Evolutionary conservation across 2,797 vertebrate species (phyloP).

Genomic region (Potorous gilbertii): DNA sequence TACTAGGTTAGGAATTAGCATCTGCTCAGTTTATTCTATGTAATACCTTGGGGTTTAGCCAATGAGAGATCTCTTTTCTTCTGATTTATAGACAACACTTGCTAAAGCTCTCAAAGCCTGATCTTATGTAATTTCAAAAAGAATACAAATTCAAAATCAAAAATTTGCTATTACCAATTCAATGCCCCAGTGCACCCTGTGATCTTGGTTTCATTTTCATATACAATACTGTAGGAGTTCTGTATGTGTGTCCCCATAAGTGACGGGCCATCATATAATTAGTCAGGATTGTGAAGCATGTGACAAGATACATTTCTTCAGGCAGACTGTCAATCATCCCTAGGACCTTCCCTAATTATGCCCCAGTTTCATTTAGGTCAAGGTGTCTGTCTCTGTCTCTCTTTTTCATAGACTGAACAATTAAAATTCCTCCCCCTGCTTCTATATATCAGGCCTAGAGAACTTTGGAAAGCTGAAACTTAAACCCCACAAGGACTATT

Average conservation of each 20-base stretch:
- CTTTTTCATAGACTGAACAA: background rate
- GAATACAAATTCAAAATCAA: background rate
- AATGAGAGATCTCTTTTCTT: background rate
- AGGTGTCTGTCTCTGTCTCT: background rate
- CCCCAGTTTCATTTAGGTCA: background rate
- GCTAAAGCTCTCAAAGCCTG: background rate
- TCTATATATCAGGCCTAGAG: background rate
- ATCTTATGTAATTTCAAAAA: background rate
- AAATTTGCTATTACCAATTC: background rate
- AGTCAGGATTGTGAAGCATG: background rate
- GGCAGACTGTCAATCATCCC: background rate
- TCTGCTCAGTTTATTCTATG: background rate
- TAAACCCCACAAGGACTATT: background rate
- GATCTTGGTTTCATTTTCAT: background rate
- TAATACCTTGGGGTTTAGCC: background rate
- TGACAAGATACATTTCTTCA: background rate
- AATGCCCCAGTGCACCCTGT: background rate
- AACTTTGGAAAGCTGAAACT: background rate
- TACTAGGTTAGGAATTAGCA: background rate
- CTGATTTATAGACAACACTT: background rate
- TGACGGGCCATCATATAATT: background rate
- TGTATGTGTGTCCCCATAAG: background rate
- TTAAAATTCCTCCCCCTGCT: background rate
- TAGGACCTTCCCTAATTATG: background rate
- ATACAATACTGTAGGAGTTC: background rate